Evolutionary conservation across 2,113 vertebrate genomes (phyloP).

Genomic region (Mormyrus lacerda): DNA sequence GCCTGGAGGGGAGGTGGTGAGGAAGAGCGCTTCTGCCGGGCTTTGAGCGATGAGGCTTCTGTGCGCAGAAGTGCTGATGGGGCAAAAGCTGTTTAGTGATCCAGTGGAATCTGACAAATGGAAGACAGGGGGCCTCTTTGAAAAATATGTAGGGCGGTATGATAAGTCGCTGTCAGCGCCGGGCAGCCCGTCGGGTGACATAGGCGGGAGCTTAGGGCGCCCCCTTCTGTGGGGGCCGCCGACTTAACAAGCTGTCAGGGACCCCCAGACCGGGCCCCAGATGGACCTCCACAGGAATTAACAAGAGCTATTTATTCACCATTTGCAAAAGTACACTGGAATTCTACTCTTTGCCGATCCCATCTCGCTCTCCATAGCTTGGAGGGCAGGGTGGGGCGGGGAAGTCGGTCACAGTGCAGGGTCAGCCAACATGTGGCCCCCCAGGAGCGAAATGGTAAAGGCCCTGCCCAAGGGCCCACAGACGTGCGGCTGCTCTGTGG

Average conservation of each 20-base stretch:
- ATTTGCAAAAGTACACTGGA: background rate
- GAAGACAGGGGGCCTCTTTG: background rate
- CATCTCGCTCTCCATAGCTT: background rate
- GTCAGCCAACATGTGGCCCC: background rate
- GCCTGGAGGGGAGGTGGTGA: background rate
- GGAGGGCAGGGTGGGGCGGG: background rate
- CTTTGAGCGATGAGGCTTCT: background rate
- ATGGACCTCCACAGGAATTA: background rate
- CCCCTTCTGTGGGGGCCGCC: background rate
- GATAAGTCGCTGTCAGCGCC: background rate
- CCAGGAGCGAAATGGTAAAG: background rate
- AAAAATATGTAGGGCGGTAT: background rate
- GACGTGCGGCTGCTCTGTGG: background rate
- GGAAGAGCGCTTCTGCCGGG: background rate
- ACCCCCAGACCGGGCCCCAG: background rate
- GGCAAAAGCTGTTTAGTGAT: background rate
- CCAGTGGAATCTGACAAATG: background rate
- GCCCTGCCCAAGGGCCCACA: background rate
- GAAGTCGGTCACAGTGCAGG: background rate
- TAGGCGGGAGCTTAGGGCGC: background rate
- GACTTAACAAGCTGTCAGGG: background rate
- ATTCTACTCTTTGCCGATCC: background rate
- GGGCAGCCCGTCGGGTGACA: background rate
- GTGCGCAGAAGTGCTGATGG: background rate
- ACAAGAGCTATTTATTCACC: background rate